phyloP scores from a whole-genome alignment of 2,888 invertebrate genomes.

The Eretmocerus hayati region DNA sequence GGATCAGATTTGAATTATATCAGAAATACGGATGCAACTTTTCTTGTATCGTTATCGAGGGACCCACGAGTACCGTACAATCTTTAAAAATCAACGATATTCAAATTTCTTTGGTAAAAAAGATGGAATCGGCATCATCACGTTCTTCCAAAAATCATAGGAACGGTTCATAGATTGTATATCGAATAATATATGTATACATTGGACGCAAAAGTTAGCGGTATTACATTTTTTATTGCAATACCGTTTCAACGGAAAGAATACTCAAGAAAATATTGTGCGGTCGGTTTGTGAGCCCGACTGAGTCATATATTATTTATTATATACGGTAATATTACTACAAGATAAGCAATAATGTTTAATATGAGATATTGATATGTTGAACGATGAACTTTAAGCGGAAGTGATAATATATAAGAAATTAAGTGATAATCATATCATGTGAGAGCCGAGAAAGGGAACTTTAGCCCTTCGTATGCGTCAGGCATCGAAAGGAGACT shows the following conservation, averaged over 20 bases:
- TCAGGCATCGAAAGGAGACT: too few species aligned
- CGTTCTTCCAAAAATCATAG: conserved; percentile 37
- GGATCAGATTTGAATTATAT: too few species aligned
- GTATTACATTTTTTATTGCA: conserved; percentile 10
- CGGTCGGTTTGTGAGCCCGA: neutral
- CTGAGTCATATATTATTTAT: neutral
- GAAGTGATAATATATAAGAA: too few species aligned
- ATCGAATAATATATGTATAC: conserved; percentile 5
- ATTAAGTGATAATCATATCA: too few species aligned
- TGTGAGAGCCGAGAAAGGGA: conserved; percentile 15
- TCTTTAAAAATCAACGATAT: conserved; percentile 17
- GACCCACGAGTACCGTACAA: conserved; percentile 39
- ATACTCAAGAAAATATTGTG: neutral
- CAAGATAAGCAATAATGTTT: conserved; percentile 21
- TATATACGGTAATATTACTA: conserved; percentile 3
- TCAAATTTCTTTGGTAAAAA: conserved; percentile 16
- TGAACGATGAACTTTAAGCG: too few species aligned
- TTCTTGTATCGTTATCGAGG: conserved; percentile 23
- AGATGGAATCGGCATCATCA: conserved; percentile 30
- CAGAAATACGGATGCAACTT: too few species aligned
- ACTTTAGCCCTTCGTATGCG: conserved; percentile 8
- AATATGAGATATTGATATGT: too few species aligned
- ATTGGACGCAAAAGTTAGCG: conserved; percentile 5
- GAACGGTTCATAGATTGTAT: conserved; percentile 12
- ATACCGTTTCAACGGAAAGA: conserved; percentile 5